Conservation (phyloP, 2,888 invertebrate species). For the Tortrix viridana region DNA sequence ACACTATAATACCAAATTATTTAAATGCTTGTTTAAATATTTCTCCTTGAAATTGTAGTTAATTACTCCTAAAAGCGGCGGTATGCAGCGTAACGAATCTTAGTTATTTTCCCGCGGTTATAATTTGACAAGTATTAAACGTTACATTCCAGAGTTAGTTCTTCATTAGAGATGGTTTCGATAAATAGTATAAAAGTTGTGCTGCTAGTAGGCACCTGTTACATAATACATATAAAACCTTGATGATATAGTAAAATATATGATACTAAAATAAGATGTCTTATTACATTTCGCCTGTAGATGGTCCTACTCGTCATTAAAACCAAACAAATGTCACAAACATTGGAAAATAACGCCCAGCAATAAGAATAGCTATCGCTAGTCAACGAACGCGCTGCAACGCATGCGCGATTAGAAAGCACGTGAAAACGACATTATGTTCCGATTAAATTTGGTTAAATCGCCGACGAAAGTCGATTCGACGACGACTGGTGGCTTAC, state of each 20-base stretch:
- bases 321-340: too few species aligned
- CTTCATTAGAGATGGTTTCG: background rate
- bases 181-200: too few species aligned
- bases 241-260: too few species aligned
- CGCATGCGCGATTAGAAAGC: slow-evolving; percentile 51
- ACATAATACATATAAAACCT: too few species aligned
- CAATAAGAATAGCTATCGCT: slow-evolving; percentile 2
- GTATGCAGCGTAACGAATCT: slow-evolving; percentile 1
- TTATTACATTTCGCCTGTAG: too few species aligned
- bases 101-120: slow-evolving; percentile 15
- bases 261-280: too few species aligned
- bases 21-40: too few species aligned
- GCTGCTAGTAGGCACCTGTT: too few species aligned
- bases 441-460: slow-evolving; percentile 56
- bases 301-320: too few species aligned
- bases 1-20: too few species aligned
- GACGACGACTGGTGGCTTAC: slow-evolving; percentile 22
- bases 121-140: slow-evolving; percentile 3
- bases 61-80: too few species aligned
- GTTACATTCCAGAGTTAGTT: slow-evolving; percentile 4
- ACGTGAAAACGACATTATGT: slow-evolving; percentile 53
- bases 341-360: background rate
- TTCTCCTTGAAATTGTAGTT: too few species aligned
- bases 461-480: slow-evolving; percentile 49
- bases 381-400: slow-evolving; percentile 12